Evolutionary conservation across 2,113 vertebrate genomes (phyloP).

Genomic region (Podarcis cretensis): DNA sequence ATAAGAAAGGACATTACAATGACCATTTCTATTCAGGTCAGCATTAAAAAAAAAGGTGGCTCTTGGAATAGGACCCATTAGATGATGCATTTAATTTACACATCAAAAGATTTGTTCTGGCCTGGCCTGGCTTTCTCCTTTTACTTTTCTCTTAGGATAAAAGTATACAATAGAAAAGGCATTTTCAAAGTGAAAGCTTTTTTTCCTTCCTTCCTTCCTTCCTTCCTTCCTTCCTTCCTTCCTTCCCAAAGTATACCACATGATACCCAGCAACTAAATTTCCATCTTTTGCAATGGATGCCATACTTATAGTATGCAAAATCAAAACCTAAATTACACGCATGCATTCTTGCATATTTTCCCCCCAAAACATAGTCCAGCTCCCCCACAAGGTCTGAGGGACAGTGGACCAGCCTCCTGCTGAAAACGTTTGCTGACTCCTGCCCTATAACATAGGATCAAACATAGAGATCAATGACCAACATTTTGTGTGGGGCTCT

Average conservation of each 20-base stretch:
- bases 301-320: too few relatives aligned
- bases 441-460: background rate
- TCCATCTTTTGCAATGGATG: too few relatives aligned
- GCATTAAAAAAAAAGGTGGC: fast-evolving
- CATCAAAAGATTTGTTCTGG: background rate
- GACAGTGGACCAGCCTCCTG: too few relatives aligned
- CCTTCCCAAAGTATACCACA: too few relatives aligned
- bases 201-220: background rate
- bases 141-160: background rate
- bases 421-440: too few relatives aligned
- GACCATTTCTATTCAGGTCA: slow-evolving; percentile 39
- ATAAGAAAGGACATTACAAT: slow-evolving; percentile 36
- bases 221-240: background rate
- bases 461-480: background rate
- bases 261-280: too few relatives aligned
- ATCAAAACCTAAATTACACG: too few relatives aligned
- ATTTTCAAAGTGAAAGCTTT: background rate
- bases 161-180: background rate
- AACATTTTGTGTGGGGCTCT: background rate
- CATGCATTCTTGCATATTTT: too few relatives aligned
- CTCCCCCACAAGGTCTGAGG: too few relatives aligned
- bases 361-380: too few relatives aligned
- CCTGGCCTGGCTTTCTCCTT: background rate
- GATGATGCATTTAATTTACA: slow-evolving; percentile 8
- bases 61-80: background rate